Conservation (phyloP, 2,797 vertebrate genomes). For the Rhynchonycteris naso region DNA sequence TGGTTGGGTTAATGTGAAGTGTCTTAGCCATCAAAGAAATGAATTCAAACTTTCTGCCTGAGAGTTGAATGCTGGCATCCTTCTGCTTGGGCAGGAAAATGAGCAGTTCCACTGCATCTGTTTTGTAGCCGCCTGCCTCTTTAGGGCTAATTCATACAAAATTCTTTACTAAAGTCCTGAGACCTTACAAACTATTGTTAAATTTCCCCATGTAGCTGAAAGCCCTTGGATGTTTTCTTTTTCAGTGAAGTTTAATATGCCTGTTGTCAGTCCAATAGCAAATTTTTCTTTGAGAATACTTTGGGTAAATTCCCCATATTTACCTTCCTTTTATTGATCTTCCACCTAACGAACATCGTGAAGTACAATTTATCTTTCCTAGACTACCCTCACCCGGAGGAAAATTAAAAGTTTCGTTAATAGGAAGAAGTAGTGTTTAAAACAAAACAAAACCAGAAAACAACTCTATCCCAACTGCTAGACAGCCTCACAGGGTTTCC, state of each 20-base stretch:
- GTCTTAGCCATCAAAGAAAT: slow-evolving; percentile 54
- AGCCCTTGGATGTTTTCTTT: neutral
- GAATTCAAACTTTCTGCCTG: slow-evolving; percentile 38
- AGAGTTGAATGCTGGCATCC: neutral
- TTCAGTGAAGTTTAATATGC: slow-evolving; percentile 33
- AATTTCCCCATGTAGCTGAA: neutral
- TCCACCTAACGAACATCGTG: neutral
- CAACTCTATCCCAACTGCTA: neutral
- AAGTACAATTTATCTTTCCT: neutral
- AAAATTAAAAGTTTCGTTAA: neutral
- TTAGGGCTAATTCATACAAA: neutral
- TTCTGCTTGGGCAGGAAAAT: neutral
- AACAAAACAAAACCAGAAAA: neutral
- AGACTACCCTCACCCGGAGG: neutral
- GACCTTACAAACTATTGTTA: neutral
- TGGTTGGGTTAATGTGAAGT: neutral
- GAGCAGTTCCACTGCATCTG: neutral
- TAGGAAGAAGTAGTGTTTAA: neutral
- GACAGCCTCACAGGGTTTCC: neutral
- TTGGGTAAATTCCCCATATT: neutral
- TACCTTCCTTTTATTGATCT: neutral
- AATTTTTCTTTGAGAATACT: neutral
- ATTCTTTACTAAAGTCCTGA: neutral
- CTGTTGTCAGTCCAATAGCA: slow-evolving; percentile 1
- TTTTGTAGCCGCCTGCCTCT: neutral